Conservation (phyloP, 2,113 vertebrate species). For the Malurus alboscapulatus region DNA sequence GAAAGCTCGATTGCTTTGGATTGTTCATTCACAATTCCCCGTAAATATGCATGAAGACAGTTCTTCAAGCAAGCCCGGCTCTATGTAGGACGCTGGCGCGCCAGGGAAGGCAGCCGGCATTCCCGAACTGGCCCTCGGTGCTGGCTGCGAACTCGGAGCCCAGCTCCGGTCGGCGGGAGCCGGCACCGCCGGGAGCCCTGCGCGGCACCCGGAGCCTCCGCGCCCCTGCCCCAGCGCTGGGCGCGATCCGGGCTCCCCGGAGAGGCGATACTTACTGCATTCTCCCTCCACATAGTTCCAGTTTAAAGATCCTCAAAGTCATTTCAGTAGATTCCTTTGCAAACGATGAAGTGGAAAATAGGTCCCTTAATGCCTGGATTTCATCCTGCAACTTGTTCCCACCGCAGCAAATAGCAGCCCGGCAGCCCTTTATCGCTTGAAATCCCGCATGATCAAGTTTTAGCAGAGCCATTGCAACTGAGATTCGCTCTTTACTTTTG, state of each 20-base stretch:
- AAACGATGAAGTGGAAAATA: constrained; percentile 26
- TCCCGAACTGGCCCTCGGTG: accelerated
- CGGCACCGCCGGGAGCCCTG: not conserved
- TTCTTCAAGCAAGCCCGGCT: not conserved
- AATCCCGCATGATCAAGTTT: constrained; percentile 52
- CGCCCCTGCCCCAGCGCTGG: not conserved
- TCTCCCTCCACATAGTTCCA: constrained; percentile 89
- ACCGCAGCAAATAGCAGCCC: constrained; percentile 1
- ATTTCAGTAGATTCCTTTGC: constrained; percentile 61
- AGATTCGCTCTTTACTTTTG: constrained; percentile 3
- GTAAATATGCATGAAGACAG: not conserved
- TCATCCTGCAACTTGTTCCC: constrained; percentile 53
- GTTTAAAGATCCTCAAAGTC: constrained; percentile 54
- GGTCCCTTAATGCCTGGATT: constrained; percentile 25
- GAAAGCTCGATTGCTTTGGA: not conserved
- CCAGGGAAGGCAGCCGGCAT: not conserved
- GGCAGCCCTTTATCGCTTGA: not conserved
- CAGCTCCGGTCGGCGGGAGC: accelerated
- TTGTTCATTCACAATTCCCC: not conserved
- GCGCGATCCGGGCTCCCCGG: not conserved
- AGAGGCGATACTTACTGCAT: constrained; percentile 87
- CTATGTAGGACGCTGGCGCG: not conserved
- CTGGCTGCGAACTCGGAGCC: not conserved
- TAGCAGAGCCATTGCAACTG: constrained; percentile 23
- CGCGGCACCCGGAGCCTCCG: not conserved